These are phyloP conservation scores for Ctenicera cuprea DNA, from an alignment of 2,888 invertebrate genomes.

Conservation along the genomic window DNA sequence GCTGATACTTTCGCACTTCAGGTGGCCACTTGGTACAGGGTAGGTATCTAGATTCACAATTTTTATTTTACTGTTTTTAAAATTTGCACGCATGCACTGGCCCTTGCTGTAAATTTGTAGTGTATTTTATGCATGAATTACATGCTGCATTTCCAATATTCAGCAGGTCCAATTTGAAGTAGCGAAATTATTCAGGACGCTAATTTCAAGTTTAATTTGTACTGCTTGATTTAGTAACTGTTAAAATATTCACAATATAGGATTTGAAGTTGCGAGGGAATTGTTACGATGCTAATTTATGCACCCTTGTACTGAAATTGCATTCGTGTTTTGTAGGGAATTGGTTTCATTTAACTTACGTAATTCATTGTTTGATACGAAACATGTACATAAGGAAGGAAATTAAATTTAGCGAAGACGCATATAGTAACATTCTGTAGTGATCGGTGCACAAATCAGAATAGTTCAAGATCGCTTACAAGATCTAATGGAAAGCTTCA, in stretches of 20 bases:
- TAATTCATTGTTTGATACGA: conserved; percentile 19
- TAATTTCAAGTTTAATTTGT: conserved; percentile 10
- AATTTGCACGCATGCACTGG: neutral
- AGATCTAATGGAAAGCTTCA: neutral
- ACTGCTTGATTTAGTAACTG: conserved; percentile 21
- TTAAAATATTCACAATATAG: conserved; percentile 15
- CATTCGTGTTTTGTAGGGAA: conserved; percentile 30
- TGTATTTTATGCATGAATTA: neutral
- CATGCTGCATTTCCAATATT: neutral
- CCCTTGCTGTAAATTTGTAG: neutral
- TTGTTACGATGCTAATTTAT: conserved; percentile 35
- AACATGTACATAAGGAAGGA: neutral
- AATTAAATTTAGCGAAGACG: too few relatives aligned
- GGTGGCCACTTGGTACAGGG: conserved; percentile 95
- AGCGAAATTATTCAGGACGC: neutral
- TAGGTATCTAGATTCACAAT: conserved; percentile 76
- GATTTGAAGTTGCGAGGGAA: conserved; percentile 8
- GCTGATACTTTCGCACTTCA: conserved; percentile 71
- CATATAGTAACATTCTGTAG: too few relatives aligned
- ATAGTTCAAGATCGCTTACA: neutral
- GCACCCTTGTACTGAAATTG: conserved; percentile 35
- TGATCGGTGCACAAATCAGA: too few relatives aligned
- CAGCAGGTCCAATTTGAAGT: neutral
- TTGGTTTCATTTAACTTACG: conserved; percentile 21
- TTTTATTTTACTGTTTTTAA: neutral